phyloP scores from a whole-genome alignment of 2,888 invertebrate genomes.

The Catocala sponsa region DNA sequence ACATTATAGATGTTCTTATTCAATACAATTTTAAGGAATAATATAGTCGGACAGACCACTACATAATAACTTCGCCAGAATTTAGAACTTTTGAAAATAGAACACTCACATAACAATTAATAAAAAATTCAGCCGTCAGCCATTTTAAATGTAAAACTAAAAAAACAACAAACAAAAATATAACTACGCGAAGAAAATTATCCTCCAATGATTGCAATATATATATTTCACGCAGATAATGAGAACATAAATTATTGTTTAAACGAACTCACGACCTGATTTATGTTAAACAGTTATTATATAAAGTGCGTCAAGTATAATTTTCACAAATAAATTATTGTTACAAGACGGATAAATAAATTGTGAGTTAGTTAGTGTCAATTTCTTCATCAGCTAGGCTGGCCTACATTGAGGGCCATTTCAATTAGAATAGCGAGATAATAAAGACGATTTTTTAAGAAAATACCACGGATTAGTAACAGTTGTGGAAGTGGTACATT shows the following conservation, averaged over 20 bases:
- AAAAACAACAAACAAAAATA: no score
- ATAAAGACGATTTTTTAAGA: conserved; percentile 42
- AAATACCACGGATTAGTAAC: conserved; percentile 9
- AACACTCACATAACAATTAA: no score
- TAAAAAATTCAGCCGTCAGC: no score
- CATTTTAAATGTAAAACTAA: no score
- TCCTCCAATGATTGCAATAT: not conserved
- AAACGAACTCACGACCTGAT: conserved; percentile 14
- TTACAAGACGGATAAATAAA: conserved; percentile 36
- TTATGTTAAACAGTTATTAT: conserved; percentile 14
- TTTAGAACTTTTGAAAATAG: no score
- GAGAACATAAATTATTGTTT: conserved; percentile 19
- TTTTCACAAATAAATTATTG: conserved; percentile 31
- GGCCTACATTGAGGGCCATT: conserved; percentile 34
- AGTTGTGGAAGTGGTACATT: no score
- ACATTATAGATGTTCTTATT: no score
- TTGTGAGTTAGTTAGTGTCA: conserved; percentile 14
- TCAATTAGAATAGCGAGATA: conserved; percentile 37
- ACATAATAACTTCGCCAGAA: no score
- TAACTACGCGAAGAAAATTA: no score
- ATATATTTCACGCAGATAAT: conserved; percentile 22
- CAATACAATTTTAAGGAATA: no score
- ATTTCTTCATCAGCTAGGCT: conserved; percentile 34
- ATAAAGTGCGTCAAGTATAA: conserved; percentile 20
- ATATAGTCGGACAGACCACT: no score